Conservation (phyloP, 2,113 vertebrate genomes). For the Struthidea cinerea region DNA sequence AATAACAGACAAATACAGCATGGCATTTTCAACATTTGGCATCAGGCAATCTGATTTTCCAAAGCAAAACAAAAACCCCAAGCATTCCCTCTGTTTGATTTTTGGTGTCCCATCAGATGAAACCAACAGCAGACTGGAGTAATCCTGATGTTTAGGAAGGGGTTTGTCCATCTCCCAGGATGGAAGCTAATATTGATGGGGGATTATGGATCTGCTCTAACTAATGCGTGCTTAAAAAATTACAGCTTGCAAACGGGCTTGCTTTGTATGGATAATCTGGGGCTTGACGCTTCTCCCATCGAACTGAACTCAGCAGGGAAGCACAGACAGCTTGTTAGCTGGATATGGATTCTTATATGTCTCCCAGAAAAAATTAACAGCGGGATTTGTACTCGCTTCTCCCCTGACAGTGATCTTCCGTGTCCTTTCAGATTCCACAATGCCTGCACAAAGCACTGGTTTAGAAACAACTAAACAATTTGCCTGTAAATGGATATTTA, state of each 20-base stretch:
- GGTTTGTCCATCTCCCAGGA: not conserved
- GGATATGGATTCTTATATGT: not conserved
- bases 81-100: not conserved
- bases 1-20: not conserved
- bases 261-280: constrained; percentile 22
- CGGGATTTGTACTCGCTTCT: not conserved
- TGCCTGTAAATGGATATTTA: not conserved
- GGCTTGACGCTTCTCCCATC: constrained; percentile 21
- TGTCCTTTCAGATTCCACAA: not conserved
- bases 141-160: constrained; percentile 19
- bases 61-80: not conserved
- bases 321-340: constrained; percentile 26
- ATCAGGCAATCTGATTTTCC: not conserved
- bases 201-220: constrained; percentile 41
- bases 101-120: not conserved
- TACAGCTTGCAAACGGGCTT: constrained; percentile 2
- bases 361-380: not conserved
- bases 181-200: not conserved
- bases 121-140: not conserved
- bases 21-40: not conserved
- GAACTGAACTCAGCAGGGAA: constrained; percentile 22
- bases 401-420: not conserved
- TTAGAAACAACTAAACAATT: not conserved
- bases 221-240: constrained; percentile 8
- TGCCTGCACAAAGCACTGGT: not conserved